Percentiles rank a stretch among this genome's conserved stretches.
phyloP scores from a whole-genome alignment of 2,113 vertebrate genomes.

The Zapus hudsonius region DNA sequence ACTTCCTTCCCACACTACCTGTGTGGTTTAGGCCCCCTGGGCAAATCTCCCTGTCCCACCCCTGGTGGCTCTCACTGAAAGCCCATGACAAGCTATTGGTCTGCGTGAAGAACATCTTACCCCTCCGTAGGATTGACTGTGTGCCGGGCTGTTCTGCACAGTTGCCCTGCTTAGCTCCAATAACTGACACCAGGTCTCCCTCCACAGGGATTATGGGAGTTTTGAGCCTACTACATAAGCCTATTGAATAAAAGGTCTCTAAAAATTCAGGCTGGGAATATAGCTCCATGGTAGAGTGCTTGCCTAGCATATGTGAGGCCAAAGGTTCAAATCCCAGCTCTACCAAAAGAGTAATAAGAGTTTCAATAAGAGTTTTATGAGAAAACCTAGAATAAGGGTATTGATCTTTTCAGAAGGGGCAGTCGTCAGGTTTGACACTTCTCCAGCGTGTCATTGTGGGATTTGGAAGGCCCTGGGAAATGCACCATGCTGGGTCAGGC shows the following conservation, averaged over 20 bases:
- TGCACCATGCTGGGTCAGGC: not conserved
- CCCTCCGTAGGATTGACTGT: not conserved
- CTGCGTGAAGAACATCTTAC: not conserved
- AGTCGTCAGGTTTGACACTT: not conserved
- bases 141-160: not conserved
- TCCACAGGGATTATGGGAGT: not conserved
- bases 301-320: too few species aligned
- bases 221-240: not conserved
- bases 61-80: not conserved
- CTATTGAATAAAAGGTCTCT: not conserved
- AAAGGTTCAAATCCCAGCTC: too few species aligned
- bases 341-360: not conserved
- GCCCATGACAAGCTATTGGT: not conserved
- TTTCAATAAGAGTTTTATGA: not conserved
- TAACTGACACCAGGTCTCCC: too few species aligned
- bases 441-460: not conserved
- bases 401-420: not conserved
- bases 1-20: not conserved
- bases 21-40: not conserved
- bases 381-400: not conserved
- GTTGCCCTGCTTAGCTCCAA: not conserved
- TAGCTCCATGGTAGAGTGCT: too few species aligned
- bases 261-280: not conserved
- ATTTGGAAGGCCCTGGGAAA: not conserved
- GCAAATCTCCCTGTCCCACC: not conserved